Percentiles rank a stretch among this genome's conserved stretches.
phyloP scores from a whole-genome alignment of 92 coral and sea anemone genomes.

The Epizoanthus ramosus region DNA sequence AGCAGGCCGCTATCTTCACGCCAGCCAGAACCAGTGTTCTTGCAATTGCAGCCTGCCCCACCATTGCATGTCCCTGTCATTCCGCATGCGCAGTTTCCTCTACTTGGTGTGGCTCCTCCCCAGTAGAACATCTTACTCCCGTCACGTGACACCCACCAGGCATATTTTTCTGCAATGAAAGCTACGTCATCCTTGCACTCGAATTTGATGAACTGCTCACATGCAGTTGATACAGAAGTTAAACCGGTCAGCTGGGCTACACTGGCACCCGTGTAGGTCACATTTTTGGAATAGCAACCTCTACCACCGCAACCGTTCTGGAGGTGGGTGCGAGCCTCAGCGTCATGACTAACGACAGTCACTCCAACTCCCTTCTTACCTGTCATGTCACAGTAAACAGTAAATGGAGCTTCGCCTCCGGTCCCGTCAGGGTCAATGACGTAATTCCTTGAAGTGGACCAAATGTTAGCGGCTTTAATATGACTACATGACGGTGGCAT shows the following conservation, averaged over 20 bases:
- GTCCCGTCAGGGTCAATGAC: not conserved
- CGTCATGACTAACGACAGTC: not conserved
- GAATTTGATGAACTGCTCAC: not conserved
- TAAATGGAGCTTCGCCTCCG: not conserved
- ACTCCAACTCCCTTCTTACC: not conserved
- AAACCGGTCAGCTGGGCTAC: not conserved
- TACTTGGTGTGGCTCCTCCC: constrained; percentile 38
- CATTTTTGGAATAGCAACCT: not conserved
- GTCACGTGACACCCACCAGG: constrained; percentile 43
- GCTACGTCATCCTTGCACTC: not conserved
- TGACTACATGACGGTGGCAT: not conserved
- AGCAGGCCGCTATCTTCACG: constrained; percentile 57
- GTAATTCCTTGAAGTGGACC: not conserved
- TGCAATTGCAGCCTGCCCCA: constrained; percentile 58
- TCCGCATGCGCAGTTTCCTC: constrained; percentile 70
- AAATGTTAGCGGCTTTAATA: too few species aligned
- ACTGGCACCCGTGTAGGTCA: too few species aligned
- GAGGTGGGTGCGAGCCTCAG: not conserved
- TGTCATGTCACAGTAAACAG: not conserved
- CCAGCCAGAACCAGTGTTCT: constrained; percentile 35
- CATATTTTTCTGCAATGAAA: not conserved
- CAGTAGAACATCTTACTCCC: constrained; percentile 32
- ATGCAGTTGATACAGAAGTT: not conserved
- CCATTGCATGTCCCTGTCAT: constrained; percentile 56
- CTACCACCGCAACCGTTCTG: not conserved